phyloP scores from a whole-genome alignment of 2,797 vertebrate genomes.

The Amniataba percoides region DNA sequence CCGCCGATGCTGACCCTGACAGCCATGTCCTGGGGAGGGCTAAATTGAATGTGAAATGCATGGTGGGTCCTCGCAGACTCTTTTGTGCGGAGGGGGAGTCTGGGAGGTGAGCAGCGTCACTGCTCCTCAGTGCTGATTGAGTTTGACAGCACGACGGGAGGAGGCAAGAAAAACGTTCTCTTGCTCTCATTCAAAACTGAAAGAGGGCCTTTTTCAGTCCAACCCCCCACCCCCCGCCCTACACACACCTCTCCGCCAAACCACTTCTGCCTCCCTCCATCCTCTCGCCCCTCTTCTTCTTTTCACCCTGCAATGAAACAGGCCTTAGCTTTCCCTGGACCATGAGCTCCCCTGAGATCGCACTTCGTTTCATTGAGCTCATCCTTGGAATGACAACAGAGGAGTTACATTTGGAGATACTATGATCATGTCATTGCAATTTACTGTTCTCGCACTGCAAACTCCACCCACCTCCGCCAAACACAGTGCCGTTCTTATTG shows the following conservation, averaged over 20 bases:
- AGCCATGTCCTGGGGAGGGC: conserved; percentile 89
- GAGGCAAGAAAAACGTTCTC: conserved; percentile 92
- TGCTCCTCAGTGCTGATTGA: conserved; percentile 93
- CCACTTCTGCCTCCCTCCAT: conserved; percentile 79
- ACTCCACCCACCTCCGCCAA: not conserved
- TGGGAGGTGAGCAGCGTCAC: conserved; percentile 87
- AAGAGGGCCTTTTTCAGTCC: conserved; percentile 92
- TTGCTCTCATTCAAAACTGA: conserved; percentile 86
- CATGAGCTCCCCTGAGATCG: conserved; percentile 68
- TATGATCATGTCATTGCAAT: conserved; percentile 40
- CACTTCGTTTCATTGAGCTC: conserved; percentile 63
- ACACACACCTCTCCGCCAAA: conserved; percentile 75
- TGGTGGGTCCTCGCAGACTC: conserved; percentile 91
- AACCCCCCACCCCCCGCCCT: conserved; percentile 44
- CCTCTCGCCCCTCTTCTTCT: conserved; percentile 66
- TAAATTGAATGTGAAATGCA: conserved; percentile 99
- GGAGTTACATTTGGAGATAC: conserved; percentile 39
- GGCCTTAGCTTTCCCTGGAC: conserved; percentile 64
- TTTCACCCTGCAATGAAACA: conserved; percentile 73
- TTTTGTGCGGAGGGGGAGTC: conserved; percentile 90
- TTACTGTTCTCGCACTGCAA: conserved; percentile 28
- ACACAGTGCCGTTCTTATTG: not conserved
- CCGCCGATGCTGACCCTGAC: conserved; percentile 82
- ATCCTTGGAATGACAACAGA: conserved; percentile 63
- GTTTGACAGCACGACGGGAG: conserved; percentile 98